A percentile compares a stretch with the other conserved stretches of the same genome.
Evolutionary conservation across 2,797 vertebrate genomes (phyloP).

Genomic region (Gallinago stenura): DNA sequence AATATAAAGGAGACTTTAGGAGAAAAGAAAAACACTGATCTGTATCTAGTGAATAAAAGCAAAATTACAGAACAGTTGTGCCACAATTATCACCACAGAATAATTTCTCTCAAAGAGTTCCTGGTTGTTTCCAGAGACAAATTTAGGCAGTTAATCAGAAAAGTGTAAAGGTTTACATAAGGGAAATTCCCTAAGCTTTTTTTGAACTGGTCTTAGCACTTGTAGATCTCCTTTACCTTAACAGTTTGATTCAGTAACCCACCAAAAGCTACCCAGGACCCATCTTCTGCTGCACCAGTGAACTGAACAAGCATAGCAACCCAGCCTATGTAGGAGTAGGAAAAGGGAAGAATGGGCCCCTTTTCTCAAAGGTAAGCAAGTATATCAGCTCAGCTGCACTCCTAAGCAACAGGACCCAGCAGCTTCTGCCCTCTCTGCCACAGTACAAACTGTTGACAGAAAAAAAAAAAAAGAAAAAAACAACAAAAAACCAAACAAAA

Average conservation of each 20-base stretch:
- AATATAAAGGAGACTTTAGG: neutral
- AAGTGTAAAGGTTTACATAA: neutral
- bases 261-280: neutral
- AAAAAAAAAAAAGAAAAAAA: too few species aligned
- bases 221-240: neutral
- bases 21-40: constrained; percentile 33
- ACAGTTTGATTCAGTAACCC: neutral
- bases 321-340: neutral
- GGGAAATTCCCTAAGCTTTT: neutral
- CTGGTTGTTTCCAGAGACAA: neutral
- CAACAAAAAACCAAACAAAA: neutral
- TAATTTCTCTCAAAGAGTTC: neutral
- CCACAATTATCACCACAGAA: neutral
- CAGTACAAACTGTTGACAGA: neutral
- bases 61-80: neutral
- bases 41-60: constrained; percentile 36
- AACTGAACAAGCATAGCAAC: accelerated
- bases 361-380: neutral
- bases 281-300: neutral
- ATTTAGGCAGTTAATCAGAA: neutral
- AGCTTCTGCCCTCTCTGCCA: neutral
- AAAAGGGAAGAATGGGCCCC: neutral
- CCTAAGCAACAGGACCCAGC: neutral
- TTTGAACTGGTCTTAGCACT: neutral
- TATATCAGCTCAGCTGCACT: neutral